Evolutionary conservation across 2,797 vertebrate species (phyloP), one percentile per base, ranked within the genome.

Genomic region (Hozukius guyotensis): DNA sequence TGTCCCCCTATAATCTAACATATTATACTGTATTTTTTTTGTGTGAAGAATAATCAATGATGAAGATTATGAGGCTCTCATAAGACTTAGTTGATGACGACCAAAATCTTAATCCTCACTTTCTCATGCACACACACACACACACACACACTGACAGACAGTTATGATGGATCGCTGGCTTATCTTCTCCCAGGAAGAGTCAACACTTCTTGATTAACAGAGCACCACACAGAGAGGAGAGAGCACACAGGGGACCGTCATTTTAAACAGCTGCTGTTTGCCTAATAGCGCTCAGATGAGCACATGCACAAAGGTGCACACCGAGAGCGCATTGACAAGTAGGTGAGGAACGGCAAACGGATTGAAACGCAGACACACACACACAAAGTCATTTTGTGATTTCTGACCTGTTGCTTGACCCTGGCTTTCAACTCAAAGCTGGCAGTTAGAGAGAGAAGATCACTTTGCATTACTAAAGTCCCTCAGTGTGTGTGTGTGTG

Each of bases 181-280:
- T 85, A 79, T 83, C 75, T 74, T 80, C 75, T 82, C 81, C 55
- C 67, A 57, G 71, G 79, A 92, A 72, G 74, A 90, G 82, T 81
- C 79, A 89, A 86, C 87, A 84, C 75, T 56, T 87, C 74, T 87
- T 92, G 83, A 92, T 92, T 92, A 90, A 82, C 84, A 62, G 52
- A 78, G 78, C 31, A 27, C 75, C 87, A 76, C 86, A 78, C 64
- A 25, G 66, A 81, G 82, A 72, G n/a, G 68, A 69, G 68, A 67
- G 75, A 74, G 56, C 75, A 29, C 87, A 62, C 73, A 46, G 70
- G 71, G 75, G 56, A 73, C 72, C 60, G 56, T 82, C 80, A 84
- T 87, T 89, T 93, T 75, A 77, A 80, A 71, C 85, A 88, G 85
- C 87, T 80, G 88, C 83, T 89, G 89, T 90, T 84, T 81, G 53